Conservation (phyloP, 2,797 vertebrate species). For the Dallia pectoralis region DNA sequence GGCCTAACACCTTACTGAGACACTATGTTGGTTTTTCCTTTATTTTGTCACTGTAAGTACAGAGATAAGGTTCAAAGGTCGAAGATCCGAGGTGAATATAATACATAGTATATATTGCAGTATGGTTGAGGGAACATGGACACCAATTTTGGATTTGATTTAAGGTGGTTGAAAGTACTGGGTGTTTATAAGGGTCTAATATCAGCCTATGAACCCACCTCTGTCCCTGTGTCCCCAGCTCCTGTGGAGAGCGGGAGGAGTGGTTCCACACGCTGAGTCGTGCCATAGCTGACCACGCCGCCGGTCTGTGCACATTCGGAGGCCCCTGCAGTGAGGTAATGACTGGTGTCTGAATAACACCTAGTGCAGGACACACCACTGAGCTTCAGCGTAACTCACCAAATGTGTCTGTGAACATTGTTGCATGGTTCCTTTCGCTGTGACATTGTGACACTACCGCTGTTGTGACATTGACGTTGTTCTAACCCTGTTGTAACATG, state of each 20-base stretch:
- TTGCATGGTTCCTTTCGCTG: not conserved
- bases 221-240: constrained; percentile 70
- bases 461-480: not conserved
- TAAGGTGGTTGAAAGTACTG: too few species aligned
- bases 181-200: too few species aligned
- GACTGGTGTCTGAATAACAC: not conserved
- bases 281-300: constrained; percentile 78
- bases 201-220: too few species aligned
- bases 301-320: constrained; percentile 77
- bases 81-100: too few species aligned
- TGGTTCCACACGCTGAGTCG: constrained; percentile 92
- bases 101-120: too few species aligned
- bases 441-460: not conserved
- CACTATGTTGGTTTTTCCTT: too few species aligned
- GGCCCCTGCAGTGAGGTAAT: constrained; percentile 74
- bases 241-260: constrained; percentile 90
- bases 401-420: not conserved
- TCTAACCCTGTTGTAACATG: not conserved
- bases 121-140: too few species aligned
- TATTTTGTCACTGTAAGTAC: too few species aligned
- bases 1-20: too few species aligned
- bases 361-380: not conserved
- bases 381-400: too few species aligned
- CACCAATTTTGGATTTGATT: too few species aligned
- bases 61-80: too few species aligned